Percentiles rank a stretch among this genome's conserved stretches.
phyloP scores from a whole-genome alignment of 92 coral and sea anemone genomes.

The Epizoanthus scotinus region DNA sequence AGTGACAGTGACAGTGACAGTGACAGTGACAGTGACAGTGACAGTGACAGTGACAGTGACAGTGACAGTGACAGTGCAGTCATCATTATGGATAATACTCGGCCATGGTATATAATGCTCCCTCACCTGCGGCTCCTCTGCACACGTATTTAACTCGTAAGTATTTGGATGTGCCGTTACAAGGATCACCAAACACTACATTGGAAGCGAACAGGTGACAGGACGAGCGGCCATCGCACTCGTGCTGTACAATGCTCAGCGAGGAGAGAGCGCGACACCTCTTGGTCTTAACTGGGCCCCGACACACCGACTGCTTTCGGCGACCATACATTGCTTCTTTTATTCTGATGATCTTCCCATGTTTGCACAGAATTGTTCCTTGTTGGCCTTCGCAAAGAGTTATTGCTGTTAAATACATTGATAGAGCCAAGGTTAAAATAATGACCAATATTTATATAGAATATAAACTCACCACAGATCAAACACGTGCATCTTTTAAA shows the following conservation, averaged over 20 bases:
- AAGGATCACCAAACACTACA: slow-evolving; percentile 26
- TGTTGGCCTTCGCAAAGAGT: slow-evolving; percentile 15
- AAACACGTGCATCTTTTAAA: no score
- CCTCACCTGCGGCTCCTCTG: slow-evolving; percentile 3
- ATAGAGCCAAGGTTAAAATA: no score
- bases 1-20: no score
- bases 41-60: no score
- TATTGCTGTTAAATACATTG: neutral
- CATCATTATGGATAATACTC: neutral
- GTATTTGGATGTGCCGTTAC: slow-evolving; percentile 24
- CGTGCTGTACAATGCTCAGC: slow-evolving; percentile 10
- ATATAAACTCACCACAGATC: no score
- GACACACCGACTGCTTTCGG: neutral
- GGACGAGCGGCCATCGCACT: slow-evolving; percentile 23
- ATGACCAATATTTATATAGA: no score
- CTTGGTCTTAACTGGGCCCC: neutral
- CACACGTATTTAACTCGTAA: slow-evolving; percentile 20
- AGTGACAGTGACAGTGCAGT: no score
- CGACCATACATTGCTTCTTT: slow-evolving; percentile 23
- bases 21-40: no score
- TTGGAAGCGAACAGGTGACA: slow-evolving; percentile 31
- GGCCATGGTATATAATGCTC: no score
- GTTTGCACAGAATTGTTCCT: slow-evolving; percentile 22
- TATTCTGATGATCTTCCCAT: neutral
- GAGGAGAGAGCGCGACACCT: slow-evolving; percentile 26